Conservation (phyloP, 2,113 vertebrate species). For the Myodes glareolus region DNA sequence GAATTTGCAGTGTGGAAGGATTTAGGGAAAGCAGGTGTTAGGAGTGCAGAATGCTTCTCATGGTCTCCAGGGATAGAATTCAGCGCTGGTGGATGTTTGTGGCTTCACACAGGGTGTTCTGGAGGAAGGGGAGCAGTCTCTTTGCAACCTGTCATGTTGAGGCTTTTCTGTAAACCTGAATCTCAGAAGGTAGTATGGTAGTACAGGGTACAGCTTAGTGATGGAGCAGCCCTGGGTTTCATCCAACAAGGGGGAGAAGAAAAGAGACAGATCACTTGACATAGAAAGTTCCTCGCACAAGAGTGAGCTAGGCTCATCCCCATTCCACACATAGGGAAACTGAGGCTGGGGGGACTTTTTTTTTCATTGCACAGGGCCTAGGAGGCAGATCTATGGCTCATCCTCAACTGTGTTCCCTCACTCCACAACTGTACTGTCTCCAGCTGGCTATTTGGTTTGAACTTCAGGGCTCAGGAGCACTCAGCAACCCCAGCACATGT, state of each 20-base stretch:
- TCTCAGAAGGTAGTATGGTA: background rate
- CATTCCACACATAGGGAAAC: background rate
- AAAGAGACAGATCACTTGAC: background rate
- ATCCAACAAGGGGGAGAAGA: background rate
- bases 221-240: background rate
- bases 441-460: background rate
- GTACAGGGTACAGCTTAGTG: too few species aligned
- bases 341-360: background rate
- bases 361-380: accelerated
- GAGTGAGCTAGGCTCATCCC: background rate
- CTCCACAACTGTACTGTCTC: background rate
- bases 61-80: background rate
- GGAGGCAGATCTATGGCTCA: background rate
- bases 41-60: background rate
- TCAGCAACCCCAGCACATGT: background rate
- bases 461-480: background rate
- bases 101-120: too few species aligned
- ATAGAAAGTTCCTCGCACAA: background rate
- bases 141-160: background rate
- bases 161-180: background rate
- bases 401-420: background rate
- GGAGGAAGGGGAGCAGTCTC: background rate
- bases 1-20: background rate
- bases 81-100: background rate
- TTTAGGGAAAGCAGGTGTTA: background rate